Evolutionary conservation across 2,797 vertebrate species (phyloP), one percentile per base, ranked within the genome.

Genomic region (Thalassophryne amazonica): DNA sequence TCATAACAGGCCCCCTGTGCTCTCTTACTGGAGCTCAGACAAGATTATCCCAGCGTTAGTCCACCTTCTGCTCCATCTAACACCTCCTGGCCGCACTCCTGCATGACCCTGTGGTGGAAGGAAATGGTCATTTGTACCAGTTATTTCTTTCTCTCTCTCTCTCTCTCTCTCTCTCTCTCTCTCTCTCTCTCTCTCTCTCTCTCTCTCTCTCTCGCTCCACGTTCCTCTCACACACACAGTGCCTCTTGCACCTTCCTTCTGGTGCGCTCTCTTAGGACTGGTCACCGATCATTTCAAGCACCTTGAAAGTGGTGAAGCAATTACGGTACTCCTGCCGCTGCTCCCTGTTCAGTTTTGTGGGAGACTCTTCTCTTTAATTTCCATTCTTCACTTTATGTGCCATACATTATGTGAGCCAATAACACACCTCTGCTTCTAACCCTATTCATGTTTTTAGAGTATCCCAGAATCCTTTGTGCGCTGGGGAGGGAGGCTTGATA

Each of bases 31-130:
- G 62, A 74, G 82, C 74, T 76, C 69, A 80, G 67, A 83, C 64
- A 81, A 87, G 81, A 88, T 87, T 88, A 86, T 80, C 80, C 71
- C 70, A 74, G 66, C 40, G 71, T 77, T 79, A 78, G 78, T 80
- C 62, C 71, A 78, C 80, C 74, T 76, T 78, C 54, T 63, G 60
- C 74, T 68, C 64, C 43, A 29, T 76, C 74, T 73, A 56, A 76
- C 76, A 76, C 79, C 73, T 81, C 81, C 60, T 70, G 56, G 42
- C 21, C 22, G 55, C 18, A 12, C 74, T 78, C 67, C 64, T 68
- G 71, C 71, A 9, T 79, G 77, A 83, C 81, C 81, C 71, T 10
- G 19, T 45, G 32, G 72, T 38, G 22, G 67, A 73, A 80, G 67
- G 76, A 81, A 86, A 80, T 84, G 75, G 76, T 50, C 71, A 70